Evolutionary conservation across 1,140 invertebrate genomes (phyloP).

Genomic region (Pygmarrhopalites habei): DNA sequence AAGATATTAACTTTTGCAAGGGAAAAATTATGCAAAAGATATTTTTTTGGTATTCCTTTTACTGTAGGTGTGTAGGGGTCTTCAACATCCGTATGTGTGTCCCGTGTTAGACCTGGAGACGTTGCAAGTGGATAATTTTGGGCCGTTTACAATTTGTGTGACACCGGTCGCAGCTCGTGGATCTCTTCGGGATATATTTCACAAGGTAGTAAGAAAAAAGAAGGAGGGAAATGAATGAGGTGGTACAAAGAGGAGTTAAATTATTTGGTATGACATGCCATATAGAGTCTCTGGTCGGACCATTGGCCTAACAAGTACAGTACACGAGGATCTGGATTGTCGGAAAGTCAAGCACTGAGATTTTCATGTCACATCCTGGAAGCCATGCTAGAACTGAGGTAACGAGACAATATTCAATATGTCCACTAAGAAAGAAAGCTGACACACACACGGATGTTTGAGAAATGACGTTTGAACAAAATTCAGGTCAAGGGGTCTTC

Average conservation of each 20-base stretch:
- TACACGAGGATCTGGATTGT: constrained; percentile 56
- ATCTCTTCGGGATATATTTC: constrained; percentile 81
- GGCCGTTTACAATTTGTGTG: constrained; percentile 60
- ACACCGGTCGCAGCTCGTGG: constrained; percentile 73
- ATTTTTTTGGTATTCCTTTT: too few relatives aligned
- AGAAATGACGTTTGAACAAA: too few relatives aligned
- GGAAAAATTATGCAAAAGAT: too few relatives aligned
- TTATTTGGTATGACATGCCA: too few relatives aligned
- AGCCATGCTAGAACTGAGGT: constrained; percentile 73
- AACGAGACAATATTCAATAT: too few relatives aligned
- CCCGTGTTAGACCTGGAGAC: constrained; percentile 72
- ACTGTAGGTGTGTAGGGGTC: constrained; percentile 66
- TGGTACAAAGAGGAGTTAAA: background rate
- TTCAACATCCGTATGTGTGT: constrained; percentile 87
- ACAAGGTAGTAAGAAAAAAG: constrained; percentile 53
- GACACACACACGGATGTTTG: too few relatives aligned
- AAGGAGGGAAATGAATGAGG: too few relatives aligned
- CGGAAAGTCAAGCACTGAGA: constrained; percentile 68
- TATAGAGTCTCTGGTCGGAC: constrained; percentile 56
- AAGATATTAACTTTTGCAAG: too few relatives aligned
- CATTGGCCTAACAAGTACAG: constrained; percentile 64
- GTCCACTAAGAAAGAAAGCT: too few relatives aligned
- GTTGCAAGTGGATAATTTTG: constrained; percentile 41
- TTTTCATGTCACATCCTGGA: constrained; percentile 81
- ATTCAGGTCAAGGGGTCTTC: constrained; percentile 83